Evolutionary conservation across 2,888 invertebrate genomes (phyloP), one percentile per base, ranked within the genome.

Genomic region (Chymomyza caudatula): DNA sequence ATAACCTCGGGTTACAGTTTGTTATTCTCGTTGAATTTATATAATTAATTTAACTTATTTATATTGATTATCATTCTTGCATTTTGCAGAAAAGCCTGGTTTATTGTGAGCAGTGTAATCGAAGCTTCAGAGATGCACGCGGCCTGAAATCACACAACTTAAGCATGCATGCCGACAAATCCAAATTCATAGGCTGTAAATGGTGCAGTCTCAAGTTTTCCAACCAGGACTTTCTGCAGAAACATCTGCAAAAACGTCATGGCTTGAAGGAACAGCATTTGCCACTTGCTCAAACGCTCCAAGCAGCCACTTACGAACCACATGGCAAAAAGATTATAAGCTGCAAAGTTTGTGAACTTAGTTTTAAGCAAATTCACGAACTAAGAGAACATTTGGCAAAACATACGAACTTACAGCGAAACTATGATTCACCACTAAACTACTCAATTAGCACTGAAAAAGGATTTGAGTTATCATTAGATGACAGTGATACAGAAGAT

Each of bases 401-500:
- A 8, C 19, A 51, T 13, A 3, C 13, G 3, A 20, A 19, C 13
- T 19, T 11, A 43, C 61, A 61, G 44, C 65, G 60, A 29, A 61
- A 13, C n/a, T 57, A 23, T 4, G 55, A 68, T 4, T 43, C 55
- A 17, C 58, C 65, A n/a, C 5, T 29, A 1, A 55, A 49, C 60
- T 86, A 84, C 66, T 82, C 78, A 2, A 80, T 83, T 5, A 67
- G 71, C 4, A 80, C 76, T 42, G 65, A 66, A 6, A 23, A 65
- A 20, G 85, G 85, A 19, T 76, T 75, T 29, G 85, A 86, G 60
- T 63, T 85, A 54, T 61, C 67, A 37, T 62, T 86, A 22, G 78
- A 74, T 19, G 86, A 86, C 67, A 80, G 84, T 1, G 86, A 85
- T 65, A 84, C 80, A 2, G 85, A 85, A 15, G 62, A 60, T 23